Percentiles rank a stretch among this genome's conserved stretches.
These are phyloP conservation scores for Hemicentrotus pulcherrimus DNA, from an alignment of 35 echinoderm and acorn worm species.

Conservation along the genomic window DNA sequence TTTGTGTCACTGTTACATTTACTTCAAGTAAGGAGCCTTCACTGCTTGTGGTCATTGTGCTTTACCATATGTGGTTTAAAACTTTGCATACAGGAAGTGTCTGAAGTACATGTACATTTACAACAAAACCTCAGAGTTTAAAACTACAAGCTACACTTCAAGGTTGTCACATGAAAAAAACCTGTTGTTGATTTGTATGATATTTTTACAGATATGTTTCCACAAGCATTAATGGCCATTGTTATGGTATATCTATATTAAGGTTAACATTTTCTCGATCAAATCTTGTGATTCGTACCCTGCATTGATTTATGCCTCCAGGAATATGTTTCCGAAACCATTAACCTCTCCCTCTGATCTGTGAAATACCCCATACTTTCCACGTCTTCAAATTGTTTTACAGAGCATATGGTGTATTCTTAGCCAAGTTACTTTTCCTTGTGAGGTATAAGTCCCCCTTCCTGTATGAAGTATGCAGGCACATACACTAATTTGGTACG, in stretches of 20 bases:
- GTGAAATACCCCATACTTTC: neutral
- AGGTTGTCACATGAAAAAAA: too few species aligned
- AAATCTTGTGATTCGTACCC: neutral
- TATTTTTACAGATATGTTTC: neutral
- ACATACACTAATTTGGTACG: too few species aligned
- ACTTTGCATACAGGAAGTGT: too few species aligned
- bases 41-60: too few species aligned
- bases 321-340: neutral
- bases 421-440: neutral
- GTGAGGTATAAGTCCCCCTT: too few species aligned
- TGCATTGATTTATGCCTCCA: neutral
- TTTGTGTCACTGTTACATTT: too few species aligned
- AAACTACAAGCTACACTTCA: too few species aligned
- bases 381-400: neutral
- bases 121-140: too few species aligned
- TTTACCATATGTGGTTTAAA: too few species aligned
- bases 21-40: too few species aligned
- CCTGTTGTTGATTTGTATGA: neutral
- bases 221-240: neutral
- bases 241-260: neutral
- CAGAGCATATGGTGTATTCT: neutral
- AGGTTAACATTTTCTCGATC: neutral
- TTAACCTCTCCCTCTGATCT: neutral
- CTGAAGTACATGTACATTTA: too few species aligned
- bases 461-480: too few species aligned